Percentiles rank a stretch among this genome's conserved stretches.
Evolutionary conservation across 2,113 vertebrate species (phyloP).

Genomic region (Lophura nycthemera): DNA sequence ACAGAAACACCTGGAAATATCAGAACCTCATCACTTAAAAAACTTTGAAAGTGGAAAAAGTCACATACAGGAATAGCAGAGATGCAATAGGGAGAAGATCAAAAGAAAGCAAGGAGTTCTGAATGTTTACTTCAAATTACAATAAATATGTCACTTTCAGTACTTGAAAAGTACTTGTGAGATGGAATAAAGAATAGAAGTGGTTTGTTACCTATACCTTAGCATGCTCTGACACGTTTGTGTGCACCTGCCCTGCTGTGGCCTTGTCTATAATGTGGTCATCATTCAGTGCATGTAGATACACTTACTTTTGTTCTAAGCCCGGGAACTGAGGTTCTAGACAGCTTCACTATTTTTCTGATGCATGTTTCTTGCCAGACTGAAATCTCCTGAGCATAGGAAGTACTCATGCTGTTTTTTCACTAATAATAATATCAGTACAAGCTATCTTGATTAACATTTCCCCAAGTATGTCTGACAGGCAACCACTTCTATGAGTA

Average conservation of each 20-base stretch:
- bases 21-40: not conserved
- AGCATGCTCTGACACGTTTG: fast-evolving
- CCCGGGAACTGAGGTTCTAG: not conserved
- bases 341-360: not conserved
- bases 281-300: not conserved
- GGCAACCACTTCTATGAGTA: not conserved
- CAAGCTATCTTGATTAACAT: not conserved
- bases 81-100: not conserved
- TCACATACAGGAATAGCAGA: fast-evolving
- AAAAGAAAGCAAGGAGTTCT: not conserved
- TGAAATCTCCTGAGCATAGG: not conserved
- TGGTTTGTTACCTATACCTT: not conserved
- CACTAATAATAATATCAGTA: not conserved
- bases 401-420: not conserved
- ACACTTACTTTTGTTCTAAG: not conserved
- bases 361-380: fast-evolving
- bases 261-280: not conserved
- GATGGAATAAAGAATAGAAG: not conserved
- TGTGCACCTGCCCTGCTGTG: not conserved
- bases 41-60: not conserved
- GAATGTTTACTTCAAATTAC: not conserved
- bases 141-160: not conserved
- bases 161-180: not conserved
- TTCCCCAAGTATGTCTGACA: not conserved
- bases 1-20: not conserved